These are phyloP conservation scores for Notolabrus celidotus DNA, from an alignment of 2,797 vertebrate species.

Conservation along the genomic window DNA sequence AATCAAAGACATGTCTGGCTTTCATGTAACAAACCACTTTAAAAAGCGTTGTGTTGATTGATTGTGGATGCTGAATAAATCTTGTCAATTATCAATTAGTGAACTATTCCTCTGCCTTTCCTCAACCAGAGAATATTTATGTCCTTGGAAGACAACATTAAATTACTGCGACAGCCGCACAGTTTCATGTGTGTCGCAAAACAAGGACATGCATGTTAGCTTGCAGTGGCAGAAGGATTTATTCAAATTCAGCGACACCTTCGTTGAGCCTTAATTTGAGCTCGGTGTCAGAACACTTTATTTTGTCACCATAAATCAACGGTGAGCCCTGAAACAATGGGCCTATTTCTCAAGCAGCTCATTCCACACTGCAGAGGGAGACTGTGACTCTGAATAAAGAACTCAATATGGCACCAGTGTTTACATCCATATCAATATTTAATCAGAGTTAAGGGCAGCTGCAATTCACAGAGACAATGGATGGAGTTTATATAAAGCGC, in stretches of 20 bases:
- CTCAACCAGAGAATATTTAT: constrained; percentile 68
- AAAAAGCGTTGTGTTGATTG: constrained; percentile 62
- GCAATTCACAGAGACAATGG: constrained; percentile 67
- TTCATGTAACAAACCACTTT: constrained; percentile 58
- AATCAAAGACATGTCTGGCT: constrained; percentile 39
- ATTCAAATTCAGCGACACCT: constrained; percentile 89
- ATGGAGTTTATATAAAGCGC: constrained; percentile 60
- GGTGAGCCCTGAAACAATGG: constrained; percentile 72
- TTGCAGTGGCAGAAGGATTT: constrained; percentile 85
- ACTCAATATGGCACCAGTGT: constrained; percentile 73
- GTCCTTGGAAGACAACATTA: constrained; percentile 64
- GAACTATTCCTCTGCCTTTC: constrained; percentile 64
- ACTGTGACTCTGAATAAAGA: constrained; percentile 73
- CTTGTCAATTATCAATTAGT: constrained; percentile 74
- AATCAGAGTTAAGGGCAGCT: constrained; percentile 78
- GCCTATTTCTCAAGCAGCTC: constrained; percentile 73
- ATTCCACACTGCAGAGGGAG: constrained; percentile 54
- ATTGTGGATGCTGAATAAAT: constrained; percentile 70
- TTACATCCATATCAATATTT: constrained; percentile 84
- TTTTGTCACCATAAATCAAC: constrained; percentile 90
- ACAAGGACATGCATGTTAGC: constrained; percentile 84
- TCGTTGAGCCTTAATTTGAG: constrained; percentile 90
- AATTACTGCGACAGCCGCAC: constrained; percentile 66
- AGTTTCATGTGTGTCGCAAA: constrained; percentile 85
- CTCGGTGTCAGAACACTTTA: constrained; percentile 91